phyloP scores from a whole-genome alignment of 1,140 invertebrate species.

The Cheumatopsyche charites region DNA sequence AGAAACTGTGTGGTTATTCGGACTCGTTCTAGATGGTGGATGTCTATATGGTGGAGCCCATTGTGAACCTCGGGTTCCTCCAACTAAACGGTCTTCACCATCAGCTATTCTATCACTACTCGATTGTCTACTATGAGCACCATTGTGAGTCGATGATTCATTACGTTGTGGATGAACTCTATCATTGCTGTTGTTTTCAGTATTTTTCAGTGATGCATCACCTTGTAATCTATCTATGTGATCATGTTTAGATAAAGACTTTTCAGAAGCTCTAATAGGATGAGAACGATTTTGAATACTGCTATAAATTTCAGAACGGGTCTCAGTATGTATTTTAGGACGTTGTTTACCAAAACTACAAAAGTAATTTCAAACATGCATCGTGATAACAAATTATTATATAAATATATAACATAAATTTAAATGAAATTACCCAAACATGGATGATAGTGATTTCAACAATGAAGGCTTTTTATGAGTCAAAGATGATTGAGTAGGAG shows the following conservation, averaged over 20 bases:
- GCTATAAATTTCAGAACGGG: conserved; percentile 54
- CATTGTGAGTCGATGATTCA: conserved; percentile 53
- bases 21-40: conserved; percentile 44
- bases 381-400: neutral
- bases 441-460: conserved; percentile 57
- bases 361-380: conserved; percentile 50
- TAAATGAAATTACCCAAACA: conserved; percentile 55
- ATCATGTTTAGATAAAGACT: conserved; percentile 54
- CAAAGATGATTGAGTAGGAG: conserved; percentile 59
- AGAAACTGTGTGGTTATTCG: conserved; percentile 42
- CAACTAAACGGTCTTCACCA: conserved; percentile 19
- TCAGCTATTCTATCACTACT: conserved; percentile 51
- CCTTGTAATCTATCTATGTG: conserved; percentile 52
- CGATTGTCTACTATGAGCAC: conserved; percentile 52
- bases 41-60: conserved; percentile 48
- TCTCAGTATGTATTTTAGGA: conserved; percentile 54
- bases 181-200: conserved; percentile 48
- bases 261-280: conserved; percentile 59
- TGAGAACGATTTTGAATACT: conserved; percentile 57
- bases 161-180: conserved; percentile 44
- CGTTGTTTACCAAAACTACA: conserved; percentile 77
- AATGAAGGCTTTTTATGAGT: conserved; percentile 60
- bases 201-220: conserved; percentile 47
- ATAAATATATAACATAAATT: conserved; percentile 36
- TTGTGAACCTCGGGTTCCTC: conserved; percentile 50